These are phyloP conservation scores for Podarcis raffonei DNA, from an alignment of 2,113 vertebrate species.

Conservation along the genomic window DNA sequence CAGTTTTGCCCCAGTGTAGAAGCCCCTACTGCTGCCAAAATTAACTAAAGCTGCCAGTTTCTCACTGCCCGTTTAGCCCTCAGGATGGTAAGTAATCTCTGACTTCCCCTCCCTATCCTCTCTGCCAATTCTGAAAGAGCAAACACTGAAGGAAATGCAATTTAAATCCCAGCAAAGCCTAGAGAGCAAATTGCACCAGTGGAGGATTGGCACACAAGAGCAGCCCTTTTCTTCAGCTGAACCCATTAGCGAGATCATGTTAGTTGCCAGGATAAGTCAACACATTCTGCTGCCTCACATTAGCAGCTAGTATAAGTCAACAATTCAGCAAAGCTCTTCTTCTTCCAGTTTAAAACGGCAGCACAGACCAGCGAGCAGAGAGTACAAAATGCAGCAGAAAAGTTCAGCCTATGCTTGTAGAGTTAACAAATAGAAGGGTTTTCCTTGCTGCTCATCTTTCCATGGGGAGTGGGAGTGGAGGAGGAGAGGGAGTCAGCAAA, in stretches of 20 bases:
- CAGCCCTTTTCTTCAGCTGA: neutral
- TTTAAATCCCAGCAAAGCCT: slow-evolving; percentile 4
- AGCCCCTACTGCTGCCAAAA: neutral
- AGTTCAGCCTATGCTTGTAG: neutral
- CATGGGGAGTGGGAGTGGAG: fast-evolving
- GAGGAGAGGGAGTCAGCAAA: neutral
- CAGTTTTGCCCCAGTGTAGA: neutral
- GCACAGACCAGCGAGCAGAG: neutral
- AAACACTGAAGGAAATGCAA: neutral
- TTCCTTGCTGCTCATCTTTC: neutral
- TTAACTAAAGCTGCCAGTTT: neutral
- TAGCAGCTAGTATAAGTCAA: slow-evolving; percentile 18
- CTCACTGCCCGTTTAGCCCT: neutral
- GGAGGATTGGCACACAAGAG: neutral
- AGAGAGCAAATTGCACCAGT: slow-evolving; percentile 16
- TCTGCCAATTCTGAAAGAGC: neutral
- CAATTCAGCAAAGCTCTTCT: slow-evolving; percentile 25
- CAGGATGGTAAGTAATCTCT: neutral
- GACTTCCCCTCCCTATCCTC: neutral
- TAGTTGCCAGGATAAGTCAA: neutral
- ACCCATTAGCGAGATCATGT: slow-evolving; percentile 9
- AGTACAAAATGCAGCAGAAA: slow-evolving; percentile 10
- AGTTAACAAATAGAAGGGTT: neutral
- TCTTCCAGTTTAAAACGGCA: neutral
- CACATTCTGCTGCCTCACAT: slow-evolving; percentile 8